These are phyloP conservation scores for Galbula dea DNA, from an alignment of 2,113 vertebrate species.

Conservation along the genomic window DNA sequence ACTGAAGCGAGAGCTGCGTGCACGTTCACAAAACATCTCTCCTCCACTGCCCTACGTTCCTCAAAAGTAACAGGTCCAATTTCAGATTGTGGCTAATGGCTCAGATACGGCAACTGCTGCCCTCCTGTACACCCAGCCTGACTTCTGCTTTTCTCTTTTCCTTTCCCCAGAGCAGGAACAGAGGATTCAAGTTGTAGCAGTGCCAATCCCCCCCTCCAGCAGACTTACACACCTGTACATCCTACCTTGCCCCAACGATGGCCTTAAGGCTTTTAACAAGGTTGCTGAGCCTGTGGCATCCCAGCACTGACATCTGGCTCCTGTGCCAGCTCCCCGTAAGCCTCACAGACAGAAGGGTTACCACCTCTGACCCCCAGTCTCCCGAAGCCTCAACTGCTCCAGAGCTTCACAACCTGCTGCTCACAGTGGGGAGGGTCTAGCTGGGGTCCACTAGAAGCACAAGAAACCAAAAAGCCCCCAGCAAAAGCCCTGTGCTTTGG, in stretches of 20 bases:
- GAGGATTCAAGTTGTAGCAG: neutral
- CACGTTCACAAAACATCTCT: neutral
- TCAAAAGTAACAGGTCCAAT: slow-evolving; percentile 46
- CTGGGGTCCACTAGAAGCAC: neutral
- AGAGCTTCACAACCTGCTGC: neutral
- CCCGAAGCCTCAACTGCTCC: neutral
- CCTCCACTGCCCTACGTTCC: slow-evolving; percentile 1
- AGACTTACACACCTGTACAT: neutral
- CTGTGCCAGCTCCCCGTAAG: accelerated
- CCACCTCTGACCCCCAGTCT: accelerated
- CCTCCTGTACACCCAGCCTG: neutral
- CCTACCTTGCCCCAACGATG: neutral
- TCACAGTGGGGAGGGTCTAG: accelerated
- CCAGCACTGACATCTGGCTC: neutral
- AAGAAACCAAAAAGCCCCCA: neutral
- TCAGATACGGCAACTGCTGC: neutral
- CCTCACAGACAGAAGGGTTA: neutral
- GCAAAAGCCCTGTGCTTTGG: neutral
- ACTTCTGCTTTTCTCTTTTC: neutral
- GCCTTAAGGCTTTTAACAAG: neutral
- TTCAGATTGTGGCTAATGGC: neutral
- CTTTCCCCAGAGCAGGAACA: neutral
- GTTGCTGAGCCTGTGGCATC: neutral
- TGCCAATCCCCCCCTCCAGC: neutral
- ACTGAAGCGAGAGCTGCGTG: neutral